phyloP scores from a whole-genome alignment of 2,797 vertebrate species.

The Macrochelys suwanniensis region DNA sequence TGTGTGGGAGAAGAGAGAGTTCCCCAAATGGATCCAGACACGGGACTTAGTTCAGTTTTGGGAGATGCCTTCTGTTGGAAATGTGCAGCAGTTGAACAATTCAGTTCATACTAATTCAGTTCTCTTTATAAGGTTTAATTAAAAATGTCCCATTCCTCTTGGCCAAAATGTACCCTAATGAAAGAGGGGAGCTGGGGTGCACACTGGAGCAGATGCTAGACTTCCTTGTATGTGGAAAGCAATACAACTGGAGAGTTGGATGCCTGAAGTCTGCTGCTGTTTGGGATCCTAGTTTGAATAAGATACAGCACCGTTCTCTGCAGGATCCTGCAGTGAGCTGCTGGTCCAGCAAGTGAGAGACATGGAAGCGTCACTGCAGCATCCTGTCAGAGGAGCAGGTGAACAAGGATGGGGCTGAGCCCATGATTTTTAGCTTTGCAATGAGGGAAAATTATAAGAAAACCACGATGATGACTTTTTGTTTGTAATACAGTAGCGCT shows the following conservation, averaged over 20 bases:
- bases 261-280: not conserved
- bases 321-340: not conserved
- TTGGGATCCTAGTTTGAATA: not conserved
- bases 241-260: not conserved
- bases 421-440: not conserved
- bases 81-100: not conserved
- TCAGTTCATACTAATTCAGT: not conserved
- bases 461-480: not conserved
- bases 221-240: not conserved
- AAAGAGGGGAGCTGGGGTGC: not conserved
- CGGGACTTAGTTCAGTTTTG: not conserved
- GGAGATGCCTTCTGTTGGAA: conserved; percentile 1
- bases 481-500: no score
- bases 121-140: not conserved
- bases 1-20: not conserved
- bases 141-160: not conserved
- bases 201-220: not conserved
- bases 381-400: not conserved
- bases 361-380: not conserved
- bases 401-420: not conserved
- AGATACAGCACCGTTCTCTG: not conserved
- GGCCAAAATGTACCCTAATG: not conserved
- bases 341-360: not conserved
- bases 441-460: not conserved
- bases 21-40: not conserved